A percentile compares a stretch with the other conserved stretches of the same genome.
These are phyloP conservation scores for Phortica magna DNA, from an alignment of 2,888 invertebrate genomes.

Conservation along the genomic window DNA sequence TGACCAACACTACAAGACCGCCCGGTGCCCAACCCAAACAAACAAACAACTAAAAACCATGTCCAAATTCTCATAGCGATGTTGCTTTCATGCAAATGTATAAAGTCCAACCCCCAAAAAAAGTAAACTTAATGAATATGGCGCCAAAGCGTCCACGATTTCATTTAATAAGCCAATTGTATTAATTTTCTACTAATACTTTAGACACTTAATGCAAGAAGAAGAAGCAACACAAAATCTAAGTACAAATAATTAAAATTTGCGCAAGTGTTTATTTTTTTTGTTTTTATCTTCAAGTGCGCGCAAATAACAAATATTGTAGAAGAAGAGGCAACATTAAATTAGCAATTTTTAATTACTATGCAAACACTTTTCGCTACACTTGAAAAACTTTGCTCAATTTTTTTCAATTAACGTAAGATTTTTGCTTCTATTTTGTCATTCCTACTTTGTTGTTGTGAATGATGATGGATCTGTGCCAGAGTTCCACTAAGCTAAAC, in stretches of 20 bases:
- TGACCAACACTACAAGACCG: not conserved
- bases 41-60: not conserved
- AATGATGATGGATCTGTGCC: conserved; percentile 61
- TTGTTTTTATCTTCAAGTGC: not conserved
- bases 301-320: not conserved
- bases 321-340: not conserved
- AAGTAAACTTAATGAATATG: conserved; percentile 3
- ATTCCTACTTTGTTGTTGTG: conserved; percentile 8
- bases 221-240: not conserved
- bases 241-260: not conserved
- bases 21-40: conserved; percentile 6
- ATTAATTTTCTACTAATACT: not conserved
- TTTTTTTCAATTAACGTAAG: conserved; percentile 27
- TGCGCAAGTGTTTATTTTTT: not conserved
- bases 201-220: not conserved
- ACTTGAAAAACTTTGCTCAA: not conserved
- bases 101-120: not conserved
- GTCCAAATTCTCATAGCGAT: conserved; percentile 6
- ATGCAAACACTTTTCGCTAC: not conserved
- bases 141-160: not conserved
- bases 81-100: conserved; percentile 11
- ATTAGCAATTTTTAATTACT: not conserved
- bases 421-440: conserved; percentile 26
- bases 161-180: not conserved
- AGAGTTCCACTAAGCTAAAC: not conserved